Conservation (phyloP, 2,113 vertebrate species). For the Sclerurus mexicanus region DNA sequence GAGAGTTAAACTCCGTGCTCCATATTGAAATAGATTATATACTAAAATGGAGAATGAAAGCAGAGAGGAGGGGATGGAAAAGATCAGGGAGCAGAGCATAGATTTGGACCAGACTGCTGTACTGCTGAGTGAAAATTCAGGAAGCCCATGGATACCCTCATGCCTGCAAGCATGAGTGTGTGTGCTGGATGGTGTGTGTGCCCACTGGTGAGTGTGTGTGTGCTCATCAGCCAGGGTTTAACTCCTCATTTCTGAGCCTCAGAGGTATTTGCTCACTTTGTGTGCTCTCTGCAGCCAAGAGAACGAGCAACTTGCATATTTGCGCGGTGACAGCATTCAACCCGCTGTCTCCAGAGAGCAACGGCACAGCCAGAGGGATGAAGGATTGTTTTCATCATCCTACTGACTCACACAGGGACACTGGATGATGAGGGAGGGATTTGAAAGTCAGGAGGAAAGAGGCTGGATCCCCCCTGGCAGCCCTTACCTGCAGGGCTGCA, state of each 20-base stretch:
- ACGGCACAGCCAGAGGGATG: neutral
- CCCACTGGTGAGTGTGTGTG: neutral
- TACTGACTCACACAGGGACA: neutral
- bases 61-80: neutral
- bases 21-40: neutral
- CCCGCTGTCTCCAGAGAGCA: neutral
- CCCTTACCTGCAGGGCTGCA: neutral
- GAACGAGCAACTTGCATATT: neutral
- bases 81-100: neutral
- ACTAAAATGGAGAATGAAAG: neutral
- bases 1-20: neutral
- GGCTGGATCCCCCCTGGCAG: neutral
- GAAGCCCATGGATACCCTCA: neutral
- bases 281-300: neutral
- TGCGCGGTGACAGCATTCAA: neutral
- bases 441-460: neutral
- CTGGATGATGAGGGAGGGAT: neutral
- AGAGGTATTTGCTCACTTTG: neutral
- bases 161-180: neutral
- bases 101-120: neutral
- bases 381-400: neutral
- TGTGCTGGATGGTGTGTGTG: rapidly evolving
- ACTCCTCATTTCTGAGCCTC: neutral
- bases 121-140: neutral
- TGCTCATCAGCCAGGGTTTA: neutral